Evolutionary conservation across 2,113 vertebrate genomes (phyloP).

Genomic region (Gnathonemus echidnorhynchus): DNA sequence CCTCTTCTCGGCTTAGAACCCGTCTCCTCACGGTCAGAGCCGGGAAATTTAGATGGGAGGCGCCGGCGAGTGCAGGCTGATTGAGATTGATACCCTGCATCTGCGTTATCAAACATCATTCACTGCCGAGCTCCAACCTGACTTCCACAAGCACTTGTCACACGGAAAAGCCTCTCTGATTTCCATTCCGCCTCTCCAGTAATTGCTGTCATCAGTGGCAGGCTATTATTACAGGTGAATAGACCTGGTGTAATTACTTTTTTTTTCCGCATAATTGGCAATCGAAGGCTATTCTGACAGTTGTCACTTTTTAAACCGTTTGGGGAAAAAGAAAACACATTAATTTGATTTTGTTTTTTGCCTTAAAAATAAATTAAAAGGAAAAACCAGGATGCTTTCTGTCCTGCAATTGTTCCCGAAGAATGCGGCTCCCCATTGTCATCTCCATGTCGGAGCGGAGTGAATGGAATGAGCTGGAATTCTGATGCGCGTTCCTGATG

Average conservation of each 20-base stretch:
- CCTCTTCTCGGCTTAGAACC: background rate
- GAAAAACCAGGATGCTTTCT: background rate
- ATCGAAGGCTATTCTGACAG: conserved; percentile 76
- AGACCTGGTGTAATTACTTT: conserved; percentile 76
- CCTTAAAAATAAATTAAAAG: background rate
- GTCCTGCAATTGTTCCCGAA: background rate
- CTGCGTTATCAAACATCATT: conserved; percentile 70
- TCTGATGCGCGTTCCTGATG: background rate
- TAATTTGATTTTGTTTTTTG: conserved; percentile 35
- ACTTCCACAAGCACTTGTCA: conserved; percentile 72
- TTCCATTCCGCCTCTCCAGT: conserved; percentile 68
- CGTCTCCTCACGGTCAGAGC: background rate
- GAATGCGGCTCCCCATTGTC: background rate
- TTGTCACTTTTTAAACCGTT: conserved; percentile 71
- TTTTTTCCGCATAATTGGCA: conserved; percentile 60
- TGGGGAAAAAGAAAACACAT: conserved; percentile 73
- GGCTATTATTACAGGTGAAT: conserved; percentile 82
- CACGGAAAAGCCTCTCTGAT: conserved; percentile 72
- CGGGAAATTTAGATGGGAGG: background rate
- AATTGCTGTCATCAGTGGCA: conserved; percentile 79
- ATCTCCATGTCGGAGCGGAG: background rate
- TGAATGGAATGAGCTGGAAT: conserved; percentile 13
- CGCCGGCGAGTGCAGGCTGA: background rate
- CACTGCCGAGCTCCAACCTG: conserved; percentile 65
- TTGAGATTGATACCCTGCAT: conserved; percentile 63